Evolutionary conservation across 2,113 vertebrate genomes (phyloP).

Genomic region (Dasypus novemcinctus): DNA sequence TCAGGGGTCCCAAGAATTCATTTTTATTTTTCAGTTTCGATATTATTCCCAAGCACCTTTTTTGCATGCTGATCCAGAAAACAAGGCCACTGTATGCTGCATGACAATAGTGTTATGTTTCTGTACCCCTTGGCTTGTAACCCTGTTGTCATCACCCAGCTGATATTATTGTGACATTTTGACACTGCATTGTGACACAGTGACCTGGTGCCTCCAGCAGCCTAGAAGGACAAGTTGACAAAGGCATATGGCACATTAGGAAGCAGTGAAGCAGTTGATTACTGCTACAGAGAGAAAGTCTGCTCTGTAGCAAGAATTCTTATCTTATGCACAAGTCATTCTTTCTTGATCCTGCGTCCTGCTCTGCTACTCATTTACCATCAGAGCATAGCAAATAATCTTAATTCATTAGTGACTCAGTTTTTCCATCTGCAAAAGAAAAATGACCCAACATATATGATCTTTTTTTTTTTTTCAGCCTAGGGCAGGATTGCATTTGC

Average conservation of each 20-base stretch:
- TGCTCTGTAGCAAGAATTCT: constrained; percentile 7
- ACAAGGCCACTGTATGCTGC: background rate
- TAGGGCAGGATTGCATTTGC: background rate
- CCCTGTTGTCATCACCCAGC: constrained; percentile 42
- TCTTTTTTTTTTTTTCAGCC: background rate
- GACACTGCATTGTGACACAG: constrained; percentile 49
- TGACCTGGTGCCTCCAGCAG: constrained; percentile 54
- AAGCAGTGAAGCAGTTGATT: constrained; percentile 46
- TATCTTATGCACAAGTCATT: background rate
- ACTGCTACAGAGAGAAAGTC: constrained; percentile 10
- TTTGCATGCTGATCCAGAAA: background rate
- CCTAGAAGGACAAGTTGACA: constrained; percentile 43
- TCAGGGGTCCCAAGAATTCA: background rate
- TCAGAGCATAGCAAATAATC: background rate
- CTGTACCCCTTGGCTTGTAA: background rate
- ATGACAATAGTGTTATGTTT: background rate
- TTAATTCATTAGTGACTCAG: constrained; percentile 9
- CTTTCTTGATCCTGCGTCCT: background rate
- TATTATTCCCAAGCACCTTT: background rate
- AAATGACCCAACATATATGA: background rate
- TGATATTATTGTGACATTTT: constrained; percentile 56
- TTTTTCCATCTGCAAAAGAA: constrained; percentile 16
- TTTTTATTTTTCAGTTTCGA: background rate
- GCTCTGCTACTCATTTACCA: background rate
- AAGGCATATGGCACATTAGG: background rate